phyloP scores from a whole-genome alignment of 2,797 vertebrate species.

The Alca torda region DNA sequence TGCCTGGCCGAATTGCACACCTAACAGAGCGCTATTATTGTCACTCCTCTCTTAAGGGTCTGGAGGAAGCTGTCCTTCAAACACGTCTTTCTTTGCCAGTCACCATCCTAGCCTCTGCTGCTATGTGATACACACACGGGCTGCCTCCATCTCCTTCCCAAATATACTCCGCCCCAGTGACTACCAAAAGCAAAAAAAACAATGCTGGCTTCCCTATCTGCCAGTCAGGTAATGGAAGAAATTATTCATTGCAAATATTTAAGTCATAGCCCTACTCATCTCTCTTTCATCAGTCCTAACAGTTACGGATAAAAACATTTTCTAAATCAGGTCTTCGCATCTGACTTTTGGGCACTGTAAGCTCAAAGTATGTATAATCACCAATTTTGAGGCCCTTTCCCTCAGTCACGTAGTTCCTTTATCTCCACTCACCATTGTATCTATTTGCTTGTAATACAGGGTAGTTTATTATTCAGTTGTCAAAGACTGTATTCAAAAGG shows the following conservation, averaged over 20 bases:
- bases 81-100: neutral
- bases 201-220: neutral
- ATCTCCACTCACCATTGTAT: neutral
- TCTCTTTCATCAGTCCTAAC: neutral
- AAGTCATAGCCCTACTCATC: neutral
- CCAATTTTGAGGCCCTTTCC: neutral
- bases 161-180: accelerated
- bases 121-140: accelerated
- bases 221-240: neutral
- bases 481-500: neutral
- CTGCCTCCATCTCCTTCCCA: neutral
- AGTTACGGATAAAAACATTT: neutral
- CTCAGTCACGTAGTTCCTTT: neutral
- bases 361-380: neutral
- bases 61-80: neutral
- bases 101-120: neutral
- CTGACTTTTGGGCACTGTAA: neutral
- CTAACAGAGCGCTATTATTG: neutral
- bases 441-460: neutral
- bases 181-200: neutral
- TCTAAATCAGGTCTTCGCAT: neutral
- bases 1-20: neutral
- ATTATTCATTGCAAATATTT: neutral
- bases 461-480: neutral
- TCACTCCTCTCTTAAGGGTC: neutral